phyloP scores from a whole-genome alignment of 1,140 invertebrate genomes.

The Euura lappo region DNA sequence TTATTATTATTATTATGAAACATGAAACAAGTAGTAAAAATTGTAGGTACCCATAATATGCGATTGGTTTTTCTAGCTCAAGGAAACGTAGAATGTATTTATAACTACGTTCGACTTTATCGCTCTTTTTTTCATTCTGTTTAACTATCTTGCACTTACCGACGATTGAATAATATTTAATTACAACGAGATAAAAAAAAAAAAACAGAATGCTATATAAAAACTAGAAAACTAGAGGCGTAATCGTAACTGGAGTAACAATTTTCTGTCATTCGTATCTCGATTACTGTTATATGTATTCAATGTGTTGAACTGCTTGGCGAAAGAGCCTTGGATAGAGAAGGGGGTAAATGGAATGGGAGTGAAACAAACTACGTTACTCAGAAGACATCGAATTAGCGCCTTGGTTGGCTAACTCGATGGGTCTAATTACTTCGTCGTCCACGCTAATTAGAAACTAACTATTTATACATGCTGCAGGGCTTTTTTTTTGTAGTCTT shows the following conservation, averaged over 20 bases:
- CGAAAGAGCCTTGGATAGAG: background rate
- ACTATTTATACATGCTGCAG: background rate
- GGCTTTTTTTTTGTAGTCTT: background rate
- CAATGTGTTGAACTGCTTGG: no score
- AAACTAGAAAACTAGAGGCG: background rate
- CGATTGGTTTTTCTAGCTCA: no score
- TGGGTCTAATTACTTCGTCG: background rate
- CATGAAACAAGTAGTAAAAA: no score
- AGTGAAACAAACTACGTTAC: background rate
- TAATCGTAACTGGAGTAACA: background rate
- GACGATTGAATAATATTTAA: background rate
- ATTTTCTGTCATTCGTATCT: no score
- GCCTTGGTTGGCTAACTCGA: conserved; percentile 4
- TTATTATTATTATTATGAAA: no score
- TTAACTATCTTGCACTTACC: no score
- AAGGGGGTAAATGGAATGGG: background rate
- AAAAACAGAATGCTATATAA: background rate
- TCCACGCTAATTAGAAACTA: background rate
- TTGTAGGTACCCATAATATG: no score
- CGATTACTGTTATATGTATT: no score
- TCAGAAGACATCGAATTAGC: background rate
- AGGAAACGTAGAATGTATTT: no score
- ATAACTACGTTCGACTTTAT: no score
- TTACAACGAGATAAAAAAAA: background rate
- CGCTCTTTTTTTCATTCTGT: no score